These are phyloP conservation scores for Tetramorium alpestre DNA, from an alignment of 1,140 invertebrate genomes.

Conservation along the genomic window DNA sequence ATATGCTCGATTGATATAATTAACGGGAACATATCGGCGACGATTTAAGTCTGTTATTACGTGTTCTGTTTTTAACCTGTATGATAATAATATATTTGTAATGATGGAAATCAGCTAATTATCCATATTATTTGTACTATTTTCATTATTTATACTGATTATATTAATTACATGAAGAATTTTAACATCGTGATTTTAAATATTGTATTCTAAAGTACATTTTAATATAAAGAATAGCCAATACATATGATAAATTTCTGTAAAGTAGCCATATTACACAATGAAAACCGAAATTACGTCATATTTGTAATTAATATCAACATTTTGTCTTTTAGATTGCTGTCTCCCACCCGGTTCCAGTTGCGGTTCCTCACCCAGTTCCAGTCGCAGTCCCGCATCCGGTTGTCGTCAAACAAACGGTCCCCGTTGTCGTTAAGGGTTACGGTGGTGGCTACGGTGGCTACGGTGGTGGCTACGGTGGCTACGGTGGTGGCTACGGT, in stretches of 20 bases:
- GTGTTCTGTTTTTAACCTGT: background rate
- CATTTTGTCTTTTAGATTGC: slow-evolving; percentile 72
- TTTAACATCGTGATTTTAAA: background rate
- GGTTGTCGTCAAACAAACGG: slow-evolving; percentile 77
- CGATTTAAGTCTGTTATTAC: background rate
- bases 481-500: background rate
- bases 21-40: background rate
- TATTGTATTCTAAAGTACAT: background rate
- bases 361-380: slow-evolving; percentile 73
- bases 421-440: slow-evolving; percentile 76
- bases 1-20: background rate
- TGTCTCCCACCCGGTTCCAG: slow-evolving; percentile 75
- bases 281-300: background rate
- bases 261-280: background rate
- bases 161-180: background rate
- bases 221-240: background rate
- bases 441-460: background rate
- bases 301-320: background rate
- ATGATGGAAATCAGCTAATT: background rate
- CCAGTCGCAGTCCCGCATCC: slow-evolving; percentile 80
- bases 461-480: background rate
- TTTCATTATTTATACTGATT: background rate
- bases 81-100: background rate
- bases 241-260: background rate
- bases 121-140: background rate